phyloP scores from a whole-genome alignment of 2,797 vertebrate genomes.

The Tympanoctomys barrerae region DNA sequence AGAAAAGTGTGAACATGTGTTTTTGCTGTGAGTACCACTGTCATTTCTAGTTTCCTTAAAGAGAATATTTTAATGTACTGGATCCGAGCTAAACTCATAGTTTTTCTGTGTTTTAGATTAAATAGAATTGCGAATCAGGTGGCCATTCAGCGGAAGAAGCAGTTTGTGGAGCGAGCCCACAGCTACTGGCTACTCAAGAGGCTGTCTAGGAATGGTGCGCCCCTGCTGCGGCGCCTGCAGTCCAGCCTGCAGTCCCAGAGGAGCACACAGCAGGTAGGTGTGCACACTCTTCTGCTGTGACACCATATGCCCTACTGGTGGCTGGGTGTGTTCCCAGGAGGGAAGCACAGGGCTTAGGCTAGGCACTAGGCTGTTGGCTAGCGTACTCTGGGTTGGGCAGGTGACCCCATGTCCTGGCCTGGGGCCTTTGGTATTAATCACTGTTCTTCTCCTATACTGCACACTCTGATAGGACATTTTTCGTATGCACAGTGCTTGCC shows the following conservation, averaged over 20 bases:
- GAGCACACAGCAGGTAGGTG: constrained; percentile 93
- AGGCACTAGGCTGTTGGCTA: not conserved
- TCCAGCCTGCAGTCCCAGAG: constrained; percentile 95
- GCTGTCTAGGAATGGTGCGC: constrained; percentile 96
- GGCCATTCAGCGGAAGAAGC: constrained; percentile 97
- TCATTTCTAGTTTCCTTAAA: not conserved
- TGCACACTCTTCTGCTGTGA: not conserved
- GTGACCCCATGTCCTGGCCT: not conserved
- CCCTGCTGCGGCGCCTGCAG: constrained; percentile 96
- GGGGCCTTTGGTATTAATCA: not conserved
- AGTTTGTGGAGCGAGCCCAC: constrained; percentile 96
- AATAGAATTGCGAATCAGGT: constrained; percentile 98
- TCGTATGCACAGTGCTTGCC: not conserved
- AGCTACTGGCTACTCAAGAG: constrained; percentile 98
- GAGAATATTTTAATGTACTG: not conserved
- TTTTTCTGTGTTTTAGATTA: constrained; percentile 91
- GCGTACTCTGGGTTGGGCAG: not conserved
- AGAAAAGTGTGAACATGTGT: accelerated
- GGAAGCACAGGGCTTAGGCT: not conserved
- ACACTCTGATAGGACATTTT: accelerated
- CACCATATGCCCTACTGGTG: not conserved
- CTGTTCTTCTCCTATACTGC: not conserved
- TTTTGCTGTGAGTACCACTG: not conserved
- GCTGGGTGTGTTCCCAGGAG: too few species aligned
- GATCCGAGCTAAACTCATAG: constrained; percentile 82